phyloP scores from a whole-genome alignment of 2,113 vertebrate genomes.

The Antechinus flavipes region DNA sequence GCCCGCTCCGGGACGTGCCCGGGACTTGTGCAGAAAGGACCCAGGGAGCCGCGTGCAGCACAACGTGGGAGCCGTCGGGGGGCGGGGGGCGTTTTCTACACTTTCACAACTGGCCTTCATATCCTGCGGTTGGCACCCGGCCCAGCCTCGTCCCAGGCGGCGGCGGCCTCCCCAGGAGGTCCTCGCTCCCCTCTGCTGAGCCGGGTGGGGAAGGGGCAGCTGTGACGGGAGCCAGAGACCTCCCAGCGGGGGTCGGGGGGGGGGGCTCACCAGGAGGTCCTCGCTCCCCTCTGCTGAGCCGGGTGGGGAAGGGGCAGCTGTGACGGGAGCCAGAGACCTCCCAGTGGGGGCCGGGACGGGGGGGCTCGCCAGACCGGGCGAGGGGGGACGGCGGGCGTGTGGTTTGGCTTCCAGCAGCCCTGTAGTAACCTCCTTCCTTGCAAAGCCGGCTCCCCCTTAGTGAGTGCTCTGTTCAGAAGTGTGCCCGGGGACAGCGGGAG shows the following conservation, averaged over 20 bases:
- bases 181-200: too few relatives aligned
- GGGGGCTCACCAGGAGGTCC: background rate
- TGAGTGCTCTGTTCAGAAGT: too few relatives aligned
- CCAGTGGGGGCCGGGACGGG: background rate
- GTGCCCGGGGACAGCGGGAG: background rate
- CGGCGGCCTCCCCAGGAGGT: too few relatives aligned
- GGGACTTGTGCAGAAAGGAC: constrained; percentile 14
- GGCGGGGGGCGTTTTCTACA: constrained; percentile 83
- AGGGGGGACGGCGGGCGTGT: constrained; percentile 14
- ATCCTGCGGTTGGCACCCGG: constrained; percentile 71
- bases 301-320: background rate
- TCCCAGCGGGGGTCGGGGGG: background rate
- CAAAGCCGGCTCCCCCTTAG: background rate
- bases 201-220: too few relatives aligned
- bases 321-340: background rate
- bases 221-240: too few relatives aligned
- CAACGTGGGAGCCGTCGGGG: constrained; percentile 89
- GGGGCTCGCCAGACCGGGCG: background rate
- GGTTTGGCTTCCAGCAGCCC: constrained; percentile 57
- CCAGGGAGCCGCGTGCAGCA: constrained; percentile 56
- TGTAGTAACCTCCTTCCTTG: constrained; percentile 4
- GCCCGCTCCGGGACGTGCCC: constrained; percentile 75
- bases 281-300: background rate
- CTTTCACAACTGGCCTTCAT: constrained; percentile 88
- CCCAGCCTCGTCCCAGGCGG: too few relatives aligned